Conservation (phyloP, 2,113 vertebrate genomes). For the Suncus etruscus region DNA sequence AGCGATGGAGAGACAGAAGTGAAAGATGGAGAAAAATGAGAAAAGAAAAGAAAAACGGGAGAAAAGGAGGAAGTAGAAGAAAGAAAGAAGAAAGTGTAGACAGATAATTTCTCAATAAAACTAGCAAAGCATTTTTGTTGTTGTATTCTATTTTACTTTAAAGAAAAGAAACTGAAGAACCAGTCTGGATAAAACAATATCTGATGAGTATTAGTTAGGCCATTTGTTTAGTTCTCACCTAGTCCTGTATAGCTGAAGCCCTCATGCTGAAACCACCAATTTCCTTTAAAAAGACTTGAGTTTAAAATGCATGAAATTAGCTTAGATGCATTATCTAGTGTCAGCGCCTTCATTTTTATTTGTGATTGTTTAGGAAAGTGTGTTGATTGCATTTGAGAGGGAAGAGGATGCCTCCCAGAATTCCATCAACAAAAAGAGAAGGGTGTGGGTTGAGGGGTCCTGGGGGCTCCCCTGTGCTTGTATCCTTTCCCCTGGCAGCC, state of each 20-base stretch:
- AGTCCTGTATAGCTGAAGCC: background rate
- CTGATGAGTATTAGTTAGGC: background rate
- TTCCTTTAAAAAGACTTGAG: slow-evolving; percentile 13
- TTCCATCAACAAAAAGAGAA: slow-evolving; percentile 27
- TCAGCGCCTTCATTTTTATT: background rate
- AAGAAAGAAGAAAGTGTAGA: background rate
- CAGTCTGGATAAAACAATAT: background rate
- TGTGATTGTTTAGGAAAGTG: background rate
- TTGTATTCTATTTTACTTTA: background rate
- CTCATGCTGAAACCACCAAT: slow-evolving; percentile 28
- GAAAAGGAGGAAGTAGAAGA: background rate
- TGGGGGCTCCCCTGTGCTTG: no score
- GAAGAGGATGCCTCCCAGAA: slow-evolving; percentile 30
- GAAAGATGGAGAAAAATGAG: background rate
- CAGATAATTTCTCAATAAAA: background rate
- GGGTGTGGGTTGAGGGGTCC: background rate
- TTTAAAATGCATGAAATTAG: background rate
- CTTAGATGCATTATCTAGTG: background rate
- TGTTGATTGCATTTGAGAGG: slow-evolving; percentile 3
- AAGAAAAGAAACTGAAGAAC: background rate
- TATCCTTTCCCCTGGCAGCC: background rate
- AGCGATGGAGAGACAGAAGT: background rate
- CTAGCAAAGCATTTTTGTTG: no score
- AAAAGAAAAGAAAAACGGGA: background rate
- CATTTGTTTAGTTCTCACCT: slow-evolving; percentile 1